Evolutionary conservation across 2,797 vertebrate species (phyloP).

Genomic region (Muraenolepis orangiensis): DNA sequence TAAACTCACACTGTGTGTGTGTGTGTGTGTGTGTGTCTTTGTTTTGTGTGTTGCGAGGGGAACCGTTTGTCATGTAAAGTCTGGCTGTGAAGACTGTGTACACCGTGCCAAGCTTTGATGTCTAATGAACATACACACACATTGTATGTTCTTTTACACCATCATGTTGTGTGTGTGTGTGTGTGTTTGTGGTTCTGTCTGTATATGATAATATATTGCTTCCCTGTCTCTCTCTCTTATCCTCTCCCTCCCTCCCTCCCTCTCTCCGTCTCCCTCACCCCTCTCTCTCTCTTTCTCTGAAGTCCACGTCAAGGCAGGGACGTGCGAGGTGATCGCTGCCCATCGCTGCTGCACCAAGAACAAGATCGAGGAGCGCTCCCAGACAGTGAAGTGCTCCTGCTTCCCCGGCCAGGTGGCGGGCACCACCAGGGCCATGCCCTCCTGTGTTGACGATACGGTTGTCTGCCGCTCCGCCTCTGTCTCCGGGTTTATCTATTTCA

Average conservation of each 20-base stretch:
- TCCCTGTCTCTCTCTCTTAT: too few species aligned
- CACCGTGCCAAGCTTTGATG: background rate
- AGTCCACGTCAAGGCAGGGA: conserved; percentile 88
- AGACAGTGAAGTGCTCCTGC: conserved; percentile 96
- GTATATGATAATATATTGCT: too few species aligned
- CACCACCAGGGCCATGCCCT: conserved; percentile 88
- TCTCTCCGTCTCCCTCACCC: conserved; percentile 6
- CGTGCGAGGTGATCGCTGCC: conserved; percentile 91
- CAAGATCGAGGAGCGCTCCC: conserved; percentile 93
- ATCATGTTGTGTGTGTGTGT: background rate
- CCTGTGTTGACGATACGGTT: conserved; percentile 94
- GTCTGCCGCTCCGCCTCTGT: too few species aligned
- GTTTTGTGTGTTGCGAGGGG: background rate
- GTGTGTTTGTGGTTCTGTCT: too few species aligned
- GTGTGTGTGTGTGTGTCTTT: too few species aligned
- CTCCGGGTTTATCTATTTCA: too few species aligned
- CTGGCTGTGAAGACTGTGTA: background rate
- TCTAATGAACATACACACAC: background rate
- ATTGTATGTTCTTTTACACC: background rate
- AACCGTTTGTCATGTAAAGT: background rate
- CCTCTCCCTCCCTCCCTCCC: conserved; percentile 21
- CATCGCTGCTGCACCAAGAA: conserved; percentile 97
- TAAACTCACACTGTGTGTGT: background rate
- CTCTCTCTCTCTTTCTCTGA: conserved; percentile 34
- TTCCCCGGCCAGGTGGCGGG: conserved; percentile 94